phyloP scores from a whole-genome alignment of 1,140 invertebrate species.

The Drosophila ohnishii region DNA sequence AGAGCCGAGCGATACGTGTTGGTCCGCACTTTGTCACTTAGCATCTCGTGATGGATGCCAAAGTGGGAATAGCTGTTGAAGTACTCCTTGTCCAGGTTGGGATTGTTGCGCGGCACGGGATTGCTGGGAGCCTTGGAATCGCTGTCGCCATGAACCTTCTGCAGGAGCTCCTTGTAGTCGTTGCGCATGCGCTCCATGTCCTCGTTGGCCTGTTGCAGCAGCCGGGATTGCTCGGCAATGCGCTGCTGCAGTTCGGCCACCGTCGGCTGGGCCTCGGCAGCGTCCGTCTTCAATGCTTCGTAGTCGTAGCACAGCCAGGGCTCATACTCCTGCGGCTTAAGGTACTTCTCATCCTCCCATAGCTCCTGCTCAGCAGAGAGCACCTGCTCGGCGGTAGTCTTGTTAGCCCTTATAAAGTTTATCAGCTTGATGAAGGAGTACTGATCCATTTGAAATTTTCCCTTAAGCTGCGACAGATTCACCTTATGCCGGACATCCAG shows the following conservation, averaged over 20 bases:
- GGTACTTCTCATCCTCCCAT: constrained; percentile 91
- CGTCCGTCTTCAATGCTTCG: constrained; percentile 39
- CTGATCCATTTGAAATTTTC: constrained; percentile 90
- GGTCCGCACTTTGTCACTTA: constrained; percentile 92
- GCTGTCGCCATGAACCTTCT: constrained; percentile 51
- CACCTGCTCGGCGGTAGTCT: constrained; percentile 85
- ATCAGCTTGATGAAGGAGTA: constrained; percentile 94
- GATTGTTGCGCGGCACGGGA: constrained; percentile 56
- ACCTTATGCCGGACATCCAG: constrained; percentile 87
- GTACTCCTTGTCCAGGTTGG: constrained; percentile 89
- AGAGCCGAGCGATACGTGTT: constrained; percentile 97
- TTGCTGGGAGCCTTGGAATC: constrained; percentile 64
- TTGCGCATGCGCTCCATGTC: constrained; percentile 87
- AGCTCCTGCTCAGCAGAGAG: constrained; percentile 83
- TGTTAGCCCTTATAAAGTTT: constrained; percentile 91
- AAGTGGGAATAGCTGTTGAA: constrained; percentile 99
- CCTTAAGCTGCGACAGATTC: constrained; percentile 87
- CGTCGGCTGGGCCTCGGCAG: neutral
- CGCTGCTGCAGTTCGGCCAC: constrained; percentile 38
- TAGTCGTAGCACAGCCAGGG: constrained; percentile 91
- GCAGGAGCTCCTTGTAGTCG: constrained; percentile 84
- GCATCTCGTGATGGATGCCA: constrained; percentile 98
- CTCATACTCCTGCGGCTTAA: constrained; percentile 92
- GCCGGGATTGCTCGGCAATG: constrained; percentile 47
- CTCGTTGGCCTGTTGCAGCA: constrained; percentile 85